Conservation (phyloP, 2,797 vertebrate genomes). For the Ctenopoma kingsleyae region DNA sequence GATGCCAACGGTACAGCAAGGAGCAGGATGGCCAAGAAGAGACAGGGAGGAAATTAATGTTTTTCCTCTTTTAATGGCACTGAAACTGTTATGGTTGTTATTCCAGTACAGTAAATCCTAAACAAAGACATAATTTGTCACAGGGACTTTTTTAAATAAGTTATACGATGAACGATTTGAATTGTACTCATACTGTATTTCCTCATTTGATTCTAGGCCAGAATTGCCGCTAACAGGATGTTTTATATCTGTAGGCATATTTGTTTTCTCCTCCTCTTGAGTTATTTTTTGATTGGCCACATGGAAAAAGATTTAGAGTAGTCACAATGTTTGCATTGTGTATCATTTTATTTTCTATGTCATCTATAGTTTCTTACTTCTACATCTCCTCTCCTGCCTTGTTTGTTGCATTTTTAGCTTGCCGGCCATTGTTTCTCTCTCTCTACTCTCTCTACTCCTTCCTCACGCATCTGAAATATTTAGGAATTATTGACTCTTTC, state of each 20-base stretch:
- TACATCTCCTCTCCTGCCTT: not conserved
- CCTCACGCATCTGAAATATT: conserved; percentile 17
- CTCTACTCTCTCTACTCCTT: not conserved
- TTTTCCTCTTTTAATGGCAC: conserved; percentile 27
- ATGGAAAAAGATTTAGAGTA: conserved; percentile 11
- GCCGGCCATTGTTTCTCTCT: not conserved
- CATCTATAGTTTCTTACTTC: not conserved
- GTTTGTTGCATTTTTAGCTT: not conserved
- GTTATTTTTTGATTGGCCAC: conserved; percentile 7
- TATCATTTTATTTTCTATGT: not conserved
- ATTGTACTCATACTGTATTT: not conserved
- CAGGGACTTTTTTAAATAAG: not conserved
- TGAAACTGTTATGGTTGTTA: not conserved
- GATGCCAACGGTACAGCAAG: conserved; percentile 48
- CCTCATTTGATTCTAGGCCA: conserved; percentile 18
- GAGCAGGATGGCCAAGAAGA: conserved; percentile 23
- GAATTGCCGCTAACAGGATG: conserved; percentile 22
- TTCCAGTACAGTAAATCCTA: not conserved
- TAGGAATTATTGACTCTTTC: not conserved
- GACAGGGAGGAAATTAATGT: conserved; percentile 47
- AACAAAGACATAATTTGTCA: not conserved
- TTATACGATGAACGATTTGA: not conserved
- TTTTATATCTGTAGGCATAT: conserved; percentile 1
- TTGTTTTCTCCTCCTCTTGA: conserved; percentile 27
- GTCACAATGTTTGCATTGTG: not conserved